Conservation (phyloP, 1,140 invertebrate species). For the Oreohelix idahoensis region DNA sequence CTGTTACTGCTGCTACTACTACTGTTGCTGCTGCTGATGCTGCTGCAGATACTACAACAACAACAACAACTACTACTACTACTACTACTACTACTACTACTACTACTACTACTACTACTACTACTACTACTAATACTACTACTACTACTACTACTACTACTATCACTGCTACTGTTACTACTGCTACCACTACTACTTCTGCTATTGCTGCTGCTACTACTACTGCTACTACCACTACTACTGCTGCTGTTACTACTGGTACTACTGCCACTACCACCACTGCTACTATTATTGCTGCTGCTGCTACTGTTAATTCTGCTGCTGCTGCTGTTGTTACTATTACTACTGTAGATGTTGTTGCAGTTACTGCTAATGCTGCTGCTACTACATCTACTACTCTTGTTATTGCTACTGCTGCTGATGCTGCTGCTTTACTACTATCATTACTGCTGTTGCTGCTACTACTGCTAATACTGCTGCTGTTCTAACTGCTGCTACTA, state of each 20-base stretch:
- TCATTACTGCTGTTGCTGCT: too few species aligned
- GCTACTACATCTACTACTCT: too few species aligned
- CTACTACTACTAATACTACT: conserved; percentile 29
- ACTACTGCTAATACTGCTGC: too few species aligned
- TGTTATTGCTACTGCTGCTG: too few species aligned
- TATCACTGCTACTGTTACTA: conserved; percentile 2
- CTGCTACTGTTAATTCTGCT: neutral
- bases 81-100: conserved; percentile 19
- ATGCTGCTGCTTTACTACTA: too few species aligned
- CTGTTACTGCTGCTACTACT: conserved; percentile 10
- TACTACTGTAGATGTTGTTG: too few species aligned
- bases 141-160: conserved; percentile 29
- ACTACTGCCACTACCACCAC: conserved; percentile 5
- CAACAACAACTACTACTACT: conserved; percentile 16
- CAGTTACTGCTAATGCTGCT: too few species aligned
- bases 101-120: conserved; percentile 32
- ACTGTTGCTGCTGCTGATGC: neutral
- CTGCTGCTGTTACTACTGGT: conserved; percentile 10
- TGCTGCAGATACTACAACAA: too few species aligned
- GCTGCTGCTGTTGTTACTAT: too few species aligned
- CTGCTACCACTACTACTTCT: too few species aligned
- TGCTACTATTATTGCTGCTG: neutral
- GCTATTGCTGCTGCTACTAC: conserved; percentile 5
- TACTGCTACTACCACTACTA: neutral
- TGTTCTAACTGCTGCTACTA: too few species aligned